Conservation (phyloP, 2,113 vertebrate species). For the Ceratotherium simum region DNA sequence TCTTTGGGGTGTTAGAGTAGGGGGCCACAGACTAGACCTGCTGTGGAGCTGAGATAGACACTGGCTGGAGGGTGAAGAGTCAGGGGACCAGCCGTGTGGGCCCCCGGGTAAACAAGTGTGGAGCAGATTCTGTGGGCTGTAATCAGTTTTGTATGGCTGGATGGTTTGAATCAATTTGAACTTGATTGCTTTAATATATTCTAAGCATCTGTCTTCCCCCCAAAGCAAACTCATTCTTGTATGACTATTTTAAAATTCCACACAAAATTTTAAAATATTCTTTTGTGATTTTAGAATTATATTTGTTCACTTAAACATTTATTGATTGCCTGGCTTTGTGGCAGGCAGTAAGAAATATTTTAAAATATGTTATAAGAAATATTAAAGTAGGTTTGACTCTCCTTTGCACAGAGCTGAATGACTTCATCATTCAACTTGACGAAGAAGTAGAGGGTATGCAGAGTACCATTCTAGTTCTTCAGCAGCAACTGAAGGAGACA, state of each 20-base stretch:
- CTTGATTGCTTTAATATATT: background rate
- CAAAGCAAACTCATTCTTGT: background rate
- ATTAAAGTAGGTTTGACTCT: constrained; percentile 76
- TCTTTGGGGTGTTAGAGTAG: background rate
- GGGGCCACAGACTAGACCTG: background rate
- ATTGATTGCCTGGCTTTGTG: constrained; percentile 27
- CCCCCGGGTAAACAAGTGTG: fast-evolving
- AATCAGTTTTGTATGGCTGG: background rate
- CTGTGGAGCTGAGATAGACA: background rate
- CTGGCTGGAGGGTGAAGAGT: background rate
- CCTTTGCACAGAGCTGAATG: constrained; percentile 94
- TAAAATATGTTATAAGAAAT: background rate
- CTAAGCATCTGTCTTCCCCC: background rate
- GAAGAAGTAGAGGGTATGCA: constrained; percentile 99
- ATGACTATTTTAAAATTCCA: constrained; percentile 48
- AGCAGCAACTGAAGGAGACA: constrained; percentile 97
- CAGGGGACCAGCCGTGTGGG: background rate
- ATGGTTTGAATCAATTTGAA: background rate
- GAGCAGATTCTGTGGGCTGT: background rate
- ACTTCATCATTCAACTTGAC: constrained; percentile 99
- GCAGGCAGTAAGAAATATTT: background rate
- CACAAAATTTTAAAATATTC: background rate
- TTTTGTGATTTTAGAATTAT: background rate
- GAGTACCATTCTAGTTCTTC: constrained; percentile 98
- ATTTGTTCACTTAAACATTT: constrained; percentile 36